Evolutionary conservation across 35 echinoderm and acorn worm species (phyloP).

Genomic region (Eucidaris tribuloides): DNA sequence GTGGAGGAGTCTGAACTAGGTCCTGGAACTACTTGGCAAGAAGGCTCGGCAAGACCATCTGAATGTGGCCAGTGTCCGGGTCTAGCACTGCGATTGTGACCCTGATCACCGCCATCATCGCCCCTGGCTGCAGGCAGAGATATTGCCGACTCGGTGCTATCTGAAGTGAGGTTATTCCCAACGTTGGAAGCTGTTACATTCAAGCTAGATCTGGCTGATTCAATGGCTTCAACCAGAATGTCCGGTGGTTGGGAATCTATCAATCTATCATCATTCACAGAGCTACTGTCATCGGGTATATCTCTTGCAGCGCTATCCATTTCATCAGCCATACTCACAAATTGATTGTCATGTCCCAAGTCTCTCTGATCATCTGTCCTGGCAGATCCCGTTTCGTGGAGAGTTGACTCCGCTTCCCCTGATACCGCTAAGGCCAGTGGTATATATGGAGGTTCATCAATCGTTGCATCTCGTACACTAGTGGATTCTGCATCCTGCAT

Average conservation of each 20-base stretch:
- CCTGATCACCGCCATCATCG: too few relatives aligned
- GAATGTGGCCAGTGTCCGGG: too few relatives aligned
- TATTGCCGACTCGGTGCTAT: too few relatives aligned
- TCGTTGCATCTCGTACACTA: background rate
- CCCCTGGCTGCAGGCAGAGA: too few relatives aligned
- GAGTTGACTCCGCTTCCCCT: background rate
- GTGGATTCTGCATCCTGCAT: background rate
- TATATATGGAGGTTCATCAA: too few relatives aligned
- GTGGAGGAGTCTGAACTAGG: too few relatives aligned
- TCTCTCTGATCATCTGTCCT: background rate
- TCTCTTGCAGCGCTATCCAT: background rate
- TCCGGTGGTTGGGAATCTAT: conserved; percentile 1
- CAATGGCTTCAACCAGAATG: conserved; percentile 6
- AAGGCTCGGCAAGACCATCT: too few relatives aligned
- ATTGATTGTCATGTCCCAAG: background rate
- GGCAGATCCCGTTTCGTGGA: background rate
- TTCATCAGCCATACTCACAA: background rate
- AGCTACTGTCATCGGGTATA: background rate
- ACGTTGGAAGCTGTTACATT: background rate
- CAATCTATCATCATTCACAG: too few relatives aligned
- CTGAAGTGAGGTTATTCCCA: too few relatives aligned
- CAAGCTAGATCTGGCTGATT: conserved; percentile 7
- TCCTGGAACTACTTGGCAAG: too few relatives aligned
- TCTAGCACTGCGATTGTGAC: too few relatives aligned
- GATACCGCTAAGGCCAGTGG: too few relatives aligned